These are phyloP conservation scores for Poeciliopsis paucimaculata DNA, from an alignment of 2,797 vertebrate genomes.

Conservation along the genomic window DNA sequence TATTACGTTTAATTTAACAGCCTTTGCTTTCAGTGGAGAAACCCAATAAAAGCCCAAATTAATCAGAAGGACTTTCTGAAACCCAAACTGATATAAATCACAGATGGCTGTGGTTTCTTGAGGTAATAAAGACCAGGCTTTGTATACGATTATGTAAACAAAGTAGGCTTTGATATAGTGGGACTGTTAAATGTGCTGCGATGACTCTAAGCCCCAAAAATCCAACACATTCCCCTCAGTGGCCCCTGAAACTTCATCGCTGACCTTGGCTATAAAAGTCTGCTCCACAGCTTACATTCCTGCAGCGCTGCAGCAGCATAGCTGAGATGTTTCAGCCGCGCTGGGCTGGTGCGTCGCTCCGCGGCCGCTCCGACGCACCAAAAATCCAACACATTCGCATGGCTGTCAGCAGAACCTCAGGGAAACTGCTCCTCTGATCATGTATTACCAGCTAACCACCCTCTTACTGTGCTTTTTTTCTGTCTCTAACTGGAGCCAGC, in stretches of 20 bases:
- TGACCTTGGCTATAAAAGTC: slow-evolving; percentile 67
- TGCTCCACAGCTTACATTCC: slow-evolving; percentile 63
- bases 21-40: slow-evolving; percentile 56
- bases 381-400: slow-evolving; percentile 25
- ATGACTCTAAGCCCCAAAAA: slow-evolving; percentile 67
- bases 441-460: slow-evolving; percentile 57
- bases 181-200: slow-evolving; percentile 50
- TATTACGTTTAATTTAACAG: slow-evolving; percentile 67
- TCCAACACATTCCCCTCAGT: slow-evolving; percentile 56
- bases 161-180: slow-evolving; percentile 68
- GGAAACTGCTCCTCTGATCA: slow-evolving; percentile 77
- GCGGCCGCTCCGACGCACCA: slow-evolving; percentile 26
- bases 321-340: slow-evolving; percentile 63
- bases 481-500: slow-evolving; percentile 80
- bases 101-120: slow-evolving; percentile 69
- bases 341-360: slow-evolving; percentile 31
- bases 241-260: slow-evolving; percentile 58
- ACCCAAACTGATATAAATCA: slow-evolving; percentile 70
- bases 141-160: slow-evolving; percentile 74
- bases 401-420: slow-evolving; percentile 82
- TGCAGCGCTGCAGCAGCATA: slow-evolving; percentile 66
- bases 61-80: slow-evolving; percentile 70
- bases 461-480: slow-evolving; percentile 17
- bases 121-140: slow-evolving; percentile 70
- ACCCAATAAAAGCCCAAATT: slow-evolving; percentile 70